Base-by-base conservation (phyloP, 1,140 invertebrate genomes). In the Chionoecetes opilio region DNA sequence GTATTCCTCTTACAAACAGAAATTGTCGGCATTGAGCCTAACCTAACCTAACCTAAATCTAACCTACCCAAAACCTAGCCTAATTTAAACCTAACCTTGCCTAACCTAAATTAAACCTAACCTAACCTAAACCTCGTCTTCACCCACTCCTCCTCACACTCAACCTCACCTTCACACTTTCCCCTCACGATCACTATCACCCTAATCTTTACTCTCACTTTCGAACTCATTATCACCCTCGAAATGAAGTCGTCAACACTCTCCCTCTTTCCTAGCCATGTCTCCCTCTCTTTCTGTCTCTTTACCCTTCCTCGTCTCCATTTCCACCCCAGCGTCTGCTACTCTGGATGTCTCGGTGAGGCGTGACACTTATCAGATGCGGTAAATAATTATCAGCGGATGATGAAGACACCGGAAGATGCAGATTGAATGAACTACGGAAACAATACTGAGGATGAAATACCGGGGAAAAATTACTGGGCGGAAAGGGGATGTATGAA, bases 391-490 rank as follows among this genome's bases (percentile, higher is more conserved):
- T 75, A 75, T 75, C 63, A 75, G 9, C 63, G n/a, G 63, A 11
- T 6, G 63, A 75, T n/a, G 63, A 75, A 75, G 63, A 75, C 63
- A 75, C 63, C 63, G 63, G 63, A 75, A 75, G 63, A 75, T 75
- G 63, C 63, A 75, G 8, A 75, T 75, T 75, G 63, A 75, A 75
- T 75, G 63, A 75, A 75, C 63, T 5, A n/a, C 63, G 63, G 63
- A 75, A 89, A 89, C 41, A 41, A 89, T 46, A 89, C 32, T 17
- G 87, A 6, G 32, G 34, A 41, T 89, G n/a, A 37, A 89, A 11
- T 89, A 35, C 34, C 32, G 37, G 87, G 26, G 29, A 53, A 53
- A 53, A 53, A 53, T 53, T 53, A 88, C 86, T 31, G 38, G 41
- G 41, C 3, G 29, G 34, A 29, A 31, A 29, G 91, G n/a, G 32